A percentile compares a stretch with the other conserved stretches of the same genome.
phyloP scores from a whole-genome alignment of 2,113 vertebrate genomes.

The Otus sunia region DNA sequence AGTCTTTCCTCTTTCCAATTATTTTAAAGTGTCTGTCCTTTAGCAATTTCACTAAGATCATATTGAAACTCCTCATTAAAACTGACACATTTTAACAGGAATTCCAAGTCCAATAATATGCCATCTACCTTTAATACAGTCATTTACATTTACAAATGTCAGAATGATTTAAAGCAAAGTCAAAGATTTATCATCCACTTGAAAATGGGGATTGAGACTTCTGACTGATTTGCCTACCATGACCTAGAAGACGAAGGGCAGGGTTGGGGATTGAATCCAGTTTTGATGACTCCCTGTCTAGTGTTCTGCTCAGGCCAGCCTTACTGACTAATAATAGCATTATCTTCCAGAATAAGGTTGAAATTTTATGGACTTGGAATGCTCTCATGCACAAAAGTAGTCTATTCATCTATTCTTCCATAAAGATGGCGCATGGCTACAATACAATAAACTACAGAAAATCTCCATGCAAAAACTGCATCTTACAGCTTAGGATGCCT shows the following conservation, averaged over 20 bases:
- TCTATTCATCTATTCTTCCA: neutral
- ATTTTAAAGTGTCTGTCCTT: neutral
- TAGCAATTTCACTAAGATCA: neutral
- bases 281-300: neutral
- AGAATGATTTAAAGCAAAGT: neutral
- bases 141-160: neutral
- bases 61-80: neutral
- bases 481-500: neutral
- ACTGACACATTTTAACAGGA: neutral
- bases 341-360: neutral
- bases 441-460: neutral
- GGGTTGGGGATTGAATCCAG: neutral
- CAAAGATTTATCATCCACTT: neutral
- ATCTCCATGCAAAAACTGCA: neutral
- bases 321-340: neutral
- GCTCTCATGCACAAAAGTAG: neutral
- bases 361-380: neutral
- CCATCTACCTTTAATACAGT: neutral
- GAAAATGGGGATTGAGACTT: neutral
- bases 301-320: neutral
- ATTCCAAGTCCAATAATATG: neutral
- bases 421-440: fast-evolving
- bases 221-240: neutral
- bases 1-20: neutral
- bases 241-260: neutral